These are phyloP conservation scores for Phaedon cochleariae DNA, from an alignment of 2,888 invertebrate species.

Conservation along the genomic window DNA sequence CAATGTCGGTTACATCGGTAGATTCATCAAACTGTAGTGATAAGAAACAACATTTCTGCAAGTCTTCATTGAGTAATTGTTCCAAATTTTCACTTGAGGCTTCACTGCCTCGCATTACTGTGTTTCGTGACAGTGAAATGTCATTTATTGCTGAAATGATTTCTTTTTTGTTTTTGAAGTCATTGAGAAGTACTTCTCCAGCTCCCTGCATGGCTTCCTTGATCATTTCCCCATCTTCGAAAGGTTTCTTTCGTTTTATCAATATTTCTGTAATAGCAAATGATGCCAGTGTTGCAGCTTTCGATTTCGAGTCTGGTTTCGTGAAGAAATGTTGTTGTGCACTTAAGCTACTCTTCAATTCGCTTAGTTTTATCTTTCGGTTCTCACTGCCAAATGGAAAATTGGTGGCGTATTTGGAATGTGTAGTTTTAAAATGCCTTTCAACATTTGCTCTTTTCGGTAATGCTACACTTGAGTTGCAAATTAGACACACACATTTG, in stretches of 20 bases:
- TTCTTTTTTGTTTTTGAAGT: constrained; percentile 1
- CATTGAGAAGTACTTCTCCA: constrained; percentile 5
- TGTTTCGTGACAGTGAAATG: neutral
- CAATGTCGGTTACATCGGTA: neutral
- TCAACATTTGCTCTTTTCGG: no score
- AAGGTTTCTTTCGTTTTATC: constrained; percentile 13
- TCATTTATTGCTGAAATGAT: constrained; percentile 1
- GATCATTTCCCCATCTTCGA: constrained; percentile 13
- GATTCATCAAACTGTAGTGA: neutral
- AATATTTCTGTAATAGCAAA: constrained; percentile 7
- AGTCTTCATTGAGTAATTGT: constrained; percentile 2
- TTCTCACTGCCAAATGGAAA: no score
- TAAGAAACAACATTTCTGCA: constrained; percentile 13
- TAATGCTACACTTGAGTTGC: no score
- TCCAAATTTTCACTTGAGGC: neutral
- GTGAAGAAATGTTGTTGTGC: constrained; percentile 13
- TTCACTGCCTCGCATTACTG: neutral
- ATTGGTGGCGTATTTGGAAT: no score
- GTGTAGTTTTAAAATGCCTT: no score
- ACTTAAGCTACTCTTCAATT: constrained; percentile 1
- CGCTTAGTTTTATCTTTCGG: no score
- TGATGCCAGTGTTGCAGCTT: constrained; percentile 14
- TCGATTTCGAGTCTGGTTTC: constrained; percentile 10
- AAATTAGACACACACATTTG: no score
- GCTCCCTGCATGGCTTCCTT: constrained; percentile 5